Conservation (phyloP, 2,797 vertebrate species). For the Urophycis tenuis region DNA sequence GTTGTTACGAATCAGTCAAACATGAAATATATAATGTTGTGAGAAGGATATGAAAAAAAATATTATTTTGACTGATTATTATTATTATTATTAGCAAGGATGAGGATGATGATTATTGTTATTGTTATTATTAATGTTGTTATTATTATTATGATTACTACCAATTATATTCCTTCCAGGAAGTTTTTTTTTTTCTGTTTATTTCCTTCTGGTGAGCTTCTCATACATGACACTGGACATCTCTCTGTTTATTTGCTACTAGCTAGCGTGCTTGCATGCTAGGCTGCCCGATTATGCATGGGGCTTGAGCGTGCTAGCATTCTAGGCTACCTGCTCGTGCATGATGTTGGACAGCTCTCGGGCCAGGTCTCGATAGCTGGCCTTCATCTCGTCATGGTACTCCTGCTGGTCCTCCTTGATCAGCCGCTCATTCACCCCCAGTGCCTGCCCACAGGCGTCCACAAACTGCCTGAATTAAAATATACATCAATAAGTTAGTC, state of each 20-base stretch:
- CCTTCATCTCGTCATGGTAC: slow-evolving; percentile 97
- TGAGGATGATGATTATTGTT: too few species aligned
- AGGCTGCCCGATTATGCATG: background rate
- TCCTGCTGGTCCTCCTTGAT: slow-evolving; percentile 96
- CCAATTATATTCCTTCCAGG: too few species aligned
- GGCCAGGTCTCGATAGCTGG: slow-evolving; percentile 88
- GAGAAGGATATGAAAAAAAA: too few species aligned
- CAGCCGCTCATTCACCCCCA: slow-evolving; percentile 85
- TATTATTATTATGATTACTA: too few species aligned
- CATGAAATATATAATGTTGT: background rate
- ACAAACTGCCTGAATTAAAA: slow-evolving; percentile 82
- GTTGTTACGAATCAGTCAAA: too few species aligned
- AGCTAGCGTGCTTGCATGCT: background rate
- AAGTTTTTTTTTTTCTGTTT: too few species aligned
- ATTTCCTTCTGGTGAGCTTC: background rate
- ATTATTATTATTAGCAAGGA: too few species aligned
- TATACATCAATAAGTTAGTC: background rate
- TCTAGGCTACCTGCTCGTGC: slow-evolving; percentile 80
- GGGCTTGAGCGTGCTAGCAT: background rate
- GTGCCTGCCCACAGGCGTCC: slow-evolving; percentile 87
- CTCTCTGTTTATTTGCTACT: background rate
- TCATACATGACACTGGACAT: background rate
- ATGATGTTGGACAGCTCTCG: slow-evolving; percentile 92
- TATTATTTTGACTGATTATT: too few species aligned
- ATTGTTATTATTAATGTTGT: background rate